These are phyloP conservation scores for Sphyrna mokarran DNA, from an alignment of 2,113 vertebrate genomes.

Conservation along the genomic window DNA sequence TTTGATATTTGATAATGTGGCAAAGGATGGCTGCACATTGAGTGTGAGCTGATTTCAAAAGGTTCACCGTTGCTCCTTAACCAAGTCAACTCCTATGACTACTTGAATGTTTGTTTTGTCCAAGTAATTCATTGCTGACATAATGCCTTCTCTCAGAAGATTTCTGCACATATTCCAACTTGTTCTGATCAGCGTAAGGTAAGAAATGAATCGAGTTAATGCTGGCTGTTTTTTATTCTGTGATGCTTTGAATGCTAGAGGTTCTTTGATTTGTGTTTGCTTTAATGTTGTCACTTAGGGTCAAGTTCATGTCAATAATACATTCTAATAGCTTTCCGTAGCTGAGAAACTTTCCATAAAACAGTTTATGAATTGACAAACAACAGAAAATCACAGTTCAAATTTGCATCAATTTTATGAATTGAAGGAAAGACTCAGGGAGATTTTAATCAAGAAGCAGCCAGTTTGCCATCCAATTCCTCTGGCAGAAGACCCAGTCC, in stretches of 20 bases:
- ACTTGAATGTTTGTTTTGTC: not conserved
- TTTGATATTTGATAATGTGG: not conserved
- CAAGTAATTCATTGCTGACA: not conserved
- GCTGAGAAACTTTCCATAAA: not conserved
- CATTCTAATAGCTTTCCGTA: not conserved
- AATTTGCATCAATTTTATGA: constrained; percentile 13
- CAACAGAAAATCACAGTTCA: not conserved
- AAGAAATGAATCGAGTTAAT: not conserved
- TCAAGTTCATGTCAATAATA: not conserved
- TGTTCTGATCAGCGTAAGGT: not conserved
- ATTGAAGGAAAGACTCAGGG: not conserved
- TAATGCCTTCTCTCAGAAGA: not conserved
- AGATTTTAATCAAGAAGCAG: not conserved
- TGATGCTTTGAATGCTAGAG: not conserved
- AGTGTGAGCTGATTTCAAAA: not conserved
- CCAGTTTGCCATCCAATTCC: not conserved
- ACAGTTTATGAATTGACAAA: constrained; percentile 5
- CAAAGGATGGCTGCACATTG: not conserved
- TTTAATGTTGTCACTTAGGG: not conserved
- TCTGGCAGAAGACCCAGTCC: not conserved
- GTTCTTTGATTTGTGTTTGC: not conserved
- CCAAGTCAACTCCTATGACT: not conserved
- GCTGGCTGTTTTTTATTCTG: not conserved
- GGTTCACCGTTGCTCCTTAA: not conserved
- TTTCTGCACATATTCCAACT: not conserved